Evolutionary conservation across 37 sponge, comb jelly and placozoan species (phyloP).

Genomic region (Eunapius fragilis): DNA sequence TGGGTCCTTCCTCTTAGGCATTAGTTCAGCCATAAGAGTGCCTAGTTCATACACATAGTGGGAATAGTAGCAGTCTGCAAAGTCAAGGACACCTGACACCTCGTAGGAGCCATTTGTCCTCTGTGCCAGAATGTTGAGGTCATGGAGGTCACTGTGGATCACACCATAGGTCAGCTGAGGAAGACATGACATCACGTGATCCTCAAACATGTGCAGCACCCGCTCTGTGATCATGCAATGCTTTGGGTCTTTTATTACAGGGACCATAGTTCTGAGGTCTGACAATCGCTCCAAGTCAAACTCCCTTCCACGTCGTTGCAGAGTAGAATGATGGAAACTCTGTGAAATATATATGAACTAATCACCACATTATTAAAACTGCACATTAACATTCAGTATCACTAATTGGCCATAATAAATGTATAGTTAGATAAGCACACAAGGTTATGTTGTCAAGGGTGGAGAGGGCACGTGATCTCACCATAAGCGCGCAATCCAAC

Average conservation of each 20-base stretch:
- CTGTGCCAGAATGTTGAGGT: background rate
- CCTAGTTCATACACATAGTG: constrained; percentile 6
- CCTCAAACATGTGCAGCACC: constrained; percentile 3
- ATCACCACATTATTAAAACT: no score
- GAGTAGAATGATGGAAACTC: background rate
- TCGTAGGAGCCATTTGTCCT: background rate
- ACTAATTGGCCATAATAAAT: no score
- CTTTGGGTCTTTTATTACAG: background rate
- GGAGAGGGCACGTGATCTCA: background rate
- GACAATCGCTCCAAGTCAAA: background rate
- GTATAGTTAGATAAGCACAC: no score
- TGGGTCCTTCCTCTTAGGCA: background rate
- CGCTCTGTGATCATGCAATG: background rate
- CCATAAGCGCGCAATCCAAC: background rate
- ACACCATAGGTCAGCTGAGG: background rate
- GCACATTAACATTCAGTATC: no score
- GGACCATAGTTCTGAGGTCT: background rate
- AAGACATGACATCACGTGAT: constrained; percentile 5
- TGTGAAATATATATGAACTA: no score
- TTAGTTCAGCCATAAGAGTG: background rate
- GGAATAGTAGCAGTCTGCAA: constrained; percentile 9
- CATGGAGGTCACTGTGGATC: constrained; percentile 22
- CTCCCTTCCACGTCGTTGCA: background rate
- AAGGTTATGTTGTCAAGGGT: no score
- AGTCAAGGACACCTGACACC: constrained; percentile 6